phyloP scores from a whole-genome alignment of 2,888 invertebrate genomes.

The Drosophila anomalata region DNA sequence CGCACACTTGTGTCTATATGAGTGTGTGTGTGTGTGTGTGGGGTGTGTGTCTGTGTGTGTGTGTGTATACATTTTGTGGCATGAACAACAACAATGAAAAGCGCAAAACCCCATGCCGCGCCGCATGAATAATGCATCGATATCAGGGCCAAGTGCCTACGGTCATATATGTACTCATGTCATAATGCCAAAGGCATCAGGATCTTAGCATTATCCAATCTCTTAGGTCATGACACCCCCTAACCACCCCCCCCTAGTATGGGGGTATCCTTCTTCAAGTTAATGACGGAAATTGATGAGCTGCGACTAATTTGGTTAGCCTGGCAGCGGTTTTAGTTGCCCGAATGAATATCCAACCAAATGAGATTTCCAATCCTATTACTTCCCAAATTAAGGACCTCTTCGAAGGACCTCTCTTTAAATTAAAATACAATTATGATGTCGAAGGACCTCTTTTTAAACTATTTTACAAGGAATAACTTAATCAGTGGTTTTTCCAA shows the following conservation, averaged over 20 bases:
- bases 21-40: background rate
- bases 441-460: too few relatives aligned
- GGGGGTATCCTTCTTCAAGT: background rate
- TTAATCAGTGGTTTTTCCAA: background rate
- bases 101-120: constrained; percentile 25
- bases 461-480: background rate
- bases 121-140: constrained; percentile 47
- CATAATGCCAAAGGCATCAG: constrained; percentile 28
- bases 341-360: too few relatives aligned
- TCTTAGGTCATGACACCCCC: background rate
- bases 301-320: constrained; percentile 45
- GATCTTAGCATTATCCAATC: background rate
- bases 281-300: constrained; percentile 47
- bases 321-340: constrained; percentile 36
- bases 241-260: too few relatives aligned
- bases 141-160: background rate
- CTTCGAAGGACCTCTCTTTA: background rate
- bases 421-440: background rate
- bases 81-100: constrained; percentile 19
- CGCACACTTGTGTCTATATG: background rate
- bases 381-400: constrained; percentile 5
- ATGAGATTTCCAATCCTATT: constrained; percentile 37
- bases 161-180: constrained; percentile 14
- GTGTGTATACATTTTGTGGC: background rate
- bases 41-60: background rate